Evolutionary conservation across 1,140 invertebrate species (phyloP).

Genomic region (Cotesia typhae): DNA sequence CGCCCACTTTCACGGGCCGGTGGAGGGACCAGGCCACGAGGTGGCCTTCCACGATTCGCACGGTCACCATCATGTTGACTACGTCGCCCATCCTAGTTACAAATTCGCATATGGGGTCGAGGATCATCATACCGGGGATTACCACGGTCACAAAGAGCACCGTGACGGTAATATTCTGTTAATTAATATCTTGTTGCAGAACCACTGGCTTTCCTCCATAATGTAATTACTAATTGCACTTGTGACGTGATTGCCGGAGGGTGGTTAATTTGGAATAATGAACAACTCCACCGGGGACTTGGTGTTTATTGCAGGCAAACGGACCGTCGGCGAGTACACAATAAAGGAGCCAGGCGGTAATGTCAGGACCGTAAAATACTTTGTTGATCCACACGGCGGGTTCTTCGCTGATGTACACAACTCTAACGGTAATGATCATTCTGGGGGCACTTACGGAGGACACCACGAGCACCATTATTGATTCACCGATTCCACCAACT

Average conservation of each 20-base stretch:
- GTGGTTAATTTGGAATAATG: conserved; percentile 1
- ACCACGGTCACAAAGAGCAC: conserved; percentile 70
- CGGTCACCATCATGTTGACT: conserved; percentile 55
- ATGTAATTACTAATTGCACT: neutral
- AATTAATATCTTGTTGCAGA: conserved; percentile 22
- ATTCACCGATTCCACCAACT: no score
- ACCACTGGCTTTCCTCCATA: conserved; percentile 20
- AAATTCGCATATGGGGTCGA: conserved; percentile 73
- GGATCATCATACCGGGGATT: conserved; percentile 72
- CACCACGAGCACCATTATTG: conserved; percentile 40
- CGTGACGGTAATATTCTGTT: conserved; percentile 63
- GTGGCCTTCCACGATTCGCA: conserved; percentile 57
- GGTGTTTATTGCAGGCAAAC: conserved; percentile 47
- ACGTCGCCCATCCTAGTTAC: conserved; percentile 66
- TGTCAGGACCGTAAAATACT: conserved; percentile 76
- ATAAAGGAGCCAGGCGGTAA: conserved; percentile 78
- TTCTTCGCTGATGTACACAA: conserved; percentile 77
- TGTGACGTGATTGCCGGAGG: neutral
- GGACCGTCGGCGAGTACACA: conserved; percentile 72
- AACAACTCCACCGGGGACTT: no score
- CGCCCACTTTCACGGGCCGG: conserved; percentile 62
- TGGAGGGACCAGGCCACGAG: conserved; percentile 53
- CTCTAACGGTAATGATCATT: conserved; percentile 68
- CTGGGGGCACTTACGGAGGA: conserved; percentile 56
- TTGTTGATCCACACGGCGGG: conserved; percentile 76